These are phyloP conservation scores for Lasioglossum baleicum DNA, from an alignment of 1,140 invertebrate species.

Conservation along the genomic window DNA sequence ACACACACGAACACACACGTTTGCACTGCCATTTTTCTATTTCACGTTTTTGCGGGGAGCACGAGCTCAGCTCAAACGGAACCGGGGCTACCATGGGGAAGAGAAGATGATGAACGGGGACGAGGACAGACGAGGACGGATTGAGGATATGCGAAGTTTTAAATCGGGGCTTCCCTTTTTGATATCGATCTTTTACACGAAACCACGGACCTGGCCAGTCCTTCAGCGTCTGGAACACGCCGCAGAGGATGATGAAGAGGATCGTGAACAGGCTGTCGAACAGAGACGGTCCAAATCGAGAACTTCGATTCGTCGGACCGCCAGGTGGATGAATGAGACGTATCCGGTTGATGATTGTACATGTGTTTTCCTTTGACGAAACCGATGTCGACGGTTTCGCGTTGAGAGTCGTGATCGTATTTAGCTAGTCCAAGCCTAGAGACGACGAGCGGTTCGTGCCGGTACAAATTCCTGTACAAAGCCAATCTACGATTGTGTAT, in stretches of 20 bases:
- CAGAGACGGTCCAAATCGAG: too few species aligned
- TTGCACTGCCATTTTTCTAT: constrained; percentile 75
- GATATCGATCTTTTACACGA: constrained; percentile 64
- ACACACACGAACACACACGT: constrained; percentile 1
- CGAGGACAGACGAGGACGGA: constrained; percentile 13
- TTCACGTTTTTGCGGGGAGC: constrained; percentile 56
- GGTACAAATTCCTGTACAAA: constrained; percentile 30
- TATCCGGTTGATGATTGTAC: constrained; percentile 58
- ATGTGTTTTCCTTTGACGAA: constrained; percentile 47
- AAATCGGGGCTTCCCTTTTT: constrained; percentile 66
- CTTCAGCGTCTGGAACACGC: too few species aligned
- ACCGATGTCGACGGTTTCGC: constrained; percentile 55
- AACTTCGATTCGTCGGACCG: too few species aligned
- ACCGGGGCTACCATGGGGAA: not conserved
- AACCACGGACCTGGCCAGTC: constrained; percentile 3
- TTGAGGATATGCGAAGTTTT: constrained; percentile 35
- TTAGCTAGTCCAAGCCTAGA: constrained; percentile 74
- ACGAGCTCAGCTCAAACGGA: constrained; percentile 1
- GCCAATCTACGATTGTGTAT: constrained; percentile 15
- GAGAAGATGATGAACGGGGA: not conserved
- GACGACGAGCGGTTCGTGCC: constrained; percentile 23
- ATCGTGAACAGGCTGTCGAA: too few species aligned
- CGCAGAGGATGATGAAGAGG: too few species aligned
- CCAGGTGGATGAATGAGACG: constrained; percentile 30
- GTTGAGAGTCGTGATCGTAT: constrained; percentile 72